Percentiles rank a stretch among this genome's conserved stretches.
Evolutionary conservation across 1,140 invertebrate species (phyloP).

Genomic region (Hirudo medicinalis): DNA sequence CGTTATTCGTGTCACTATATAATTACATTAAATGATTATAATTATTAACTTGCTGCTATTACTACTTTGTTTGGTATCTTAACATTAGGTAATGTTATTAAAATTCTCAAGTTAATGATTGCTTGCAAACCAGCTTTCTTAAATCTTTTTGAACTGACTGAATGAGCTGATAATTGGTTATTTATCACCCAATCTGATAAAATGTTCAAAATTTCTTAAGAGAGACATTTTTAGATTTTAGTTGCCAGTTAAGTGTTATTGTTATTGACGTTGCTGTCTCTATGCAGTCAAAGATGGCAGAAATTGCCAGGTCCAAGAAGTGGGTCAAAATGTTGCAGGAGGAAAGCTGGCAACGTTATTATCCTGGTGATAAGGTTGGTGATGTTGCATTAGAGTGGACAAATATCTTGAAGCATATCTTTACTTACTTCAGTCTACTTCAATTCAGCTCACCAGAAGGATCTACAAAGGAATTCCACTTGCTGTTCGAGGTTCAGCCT

Average conservation of each 20-base stretch:
- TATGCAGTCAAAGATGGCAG: conserved; percentile 34
- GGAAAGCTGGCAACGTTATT: conserved; percentile 57
- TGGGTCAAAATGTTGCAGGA: conserved; percentile 81
- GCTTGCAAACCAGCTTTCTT: no score
- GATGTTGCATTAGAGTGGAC: neutral
- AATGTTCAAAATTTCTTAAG: no score
- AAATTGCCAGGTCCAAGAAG: conserved; percentile 80
- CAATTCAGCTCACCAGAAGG: conserved; percentile 41
- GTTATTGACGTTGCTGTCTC: neutral
- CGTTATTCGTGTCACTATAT: no score
- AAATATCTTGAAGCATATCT: neutral
- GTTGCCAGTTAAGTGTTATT: neutral
- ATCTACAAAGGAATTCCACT: conserved; percentile 97
- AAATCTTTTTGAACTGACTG: no score
- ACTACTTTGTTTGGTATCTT: no score
- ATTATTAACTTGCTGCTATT: no score
- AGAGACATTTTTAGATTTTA: no score
- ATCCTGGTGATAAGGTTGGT: conserved; percentile 59
- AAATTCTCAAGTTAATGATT: no score
- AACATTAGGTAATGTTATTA: no score
- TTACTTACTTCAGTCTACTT: neutral
- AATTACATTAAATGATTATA: no score
- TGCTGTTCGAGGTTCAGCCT: conserved; percentile 65
- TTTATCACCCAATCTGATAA: no score
- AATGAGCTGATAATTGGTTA: no score